A percentile compares a stretch with the other conserved stretches of the same genome.
Conservation (phyloP, 2,113 vertebrate species). For the Siniperca chuatsi region DNA sequence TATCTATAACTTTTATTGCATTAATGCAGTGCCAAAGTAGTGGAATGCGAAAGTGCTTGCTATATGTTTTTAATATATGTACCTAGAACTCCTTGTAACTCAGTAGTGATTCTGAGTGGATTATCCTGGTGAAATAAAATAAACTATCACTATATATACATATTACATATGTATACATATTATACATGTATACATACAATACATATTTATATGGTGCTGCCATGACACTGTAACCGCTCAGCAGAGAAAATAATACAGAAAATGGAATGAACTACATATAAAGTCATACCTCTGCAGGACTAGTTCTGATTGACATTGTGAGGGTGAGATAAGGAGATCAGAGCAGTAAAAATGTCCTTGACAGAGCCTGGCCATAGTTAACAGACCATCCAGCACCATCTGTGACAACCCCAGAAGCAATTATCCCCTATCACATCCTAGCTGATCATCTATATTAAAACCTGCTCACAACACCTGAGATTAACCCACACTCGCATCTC, state of each 20-base stretch:
- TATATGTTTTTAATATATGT: slow-evolving; percentile 5
- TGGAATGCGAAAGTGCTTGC: background rate
- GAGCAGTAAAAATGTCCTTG: slow-evolving; percentile 77
- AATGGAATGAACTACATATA: slow-evolving; percentile 2
- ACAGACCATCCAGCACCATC: slow-evolving; percentile 82
- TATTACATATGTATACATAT: too few species aligned
- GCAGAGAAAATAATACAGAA: slow-evolving; percentile 17
- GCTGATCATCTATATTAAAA: slow-evolving; percentile 80
- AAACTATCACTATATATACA: too few species aligned
- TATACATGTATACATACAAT: too few species aligned
- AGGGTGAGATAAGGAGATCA: slow-evolving; percentile 66
- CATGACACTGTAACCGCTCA: background rate
- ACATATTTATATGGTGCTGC: slow-evolving; percentile 4
- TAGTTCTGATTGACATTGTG: slow-evolving; percentile 62
- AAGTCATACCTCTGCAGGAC: slow-evolving; percentile 36
- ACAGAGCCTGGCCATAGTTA: slow-evolving; percentile 70
- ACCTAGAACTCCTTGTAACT: background rate
- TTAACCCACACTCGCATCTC: slow-evolving; percentile 68
- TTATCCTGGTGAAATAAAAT: too few species aligned
- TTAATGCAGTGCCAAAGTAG: background rate
- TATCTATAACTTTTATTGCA: background rate
- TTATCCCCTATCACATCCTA: slow-evolving; percentile 79
- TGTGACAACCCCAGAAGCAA: slow-evolving; percentile 82
- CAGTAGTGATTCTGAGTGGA: too few species aligned
- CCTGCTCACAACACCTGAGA: slow-evolving; percentile 78